These are phyloP conservation scores for Macrocentrus cingulum DNA, from an alignment of 1,140 invertebrate genomes.

Conservation along the genomic window DNA sequence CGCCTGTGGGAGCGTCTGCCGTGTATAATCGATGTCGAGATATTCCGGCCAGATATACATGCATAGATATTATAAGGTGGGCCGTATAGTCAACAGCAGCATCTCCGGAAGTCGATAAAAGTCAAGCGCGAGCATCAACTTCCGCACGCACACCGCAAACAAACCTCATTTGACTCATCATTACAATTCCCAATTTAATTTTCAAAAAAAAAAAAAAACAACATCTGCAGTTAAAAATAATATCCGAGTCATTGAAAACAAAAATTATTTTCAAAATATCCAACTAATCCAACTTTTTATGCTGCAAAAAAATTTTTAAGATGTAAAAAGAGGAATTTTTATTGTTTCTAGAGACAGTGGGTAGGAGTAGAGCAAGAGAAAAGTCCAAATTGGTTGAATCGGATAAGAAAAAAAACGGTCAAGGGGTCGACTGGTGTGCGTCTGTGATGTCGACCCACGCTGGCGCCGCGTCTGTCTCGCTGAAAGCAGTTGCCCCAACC, in stretches of 20 bases:
- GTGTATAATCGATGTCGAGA: conserved; percentile 9
- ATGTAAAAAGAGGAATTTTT: no score
- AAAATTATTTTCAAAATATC: no score
- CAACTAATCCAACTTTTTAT: no score
- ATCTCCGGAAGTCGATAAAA: conserved; percentile 10
- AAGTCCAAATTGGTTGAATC: not conserved
- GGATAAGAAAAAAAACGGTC: not conserved
- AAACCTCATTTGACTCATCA: not conserved
- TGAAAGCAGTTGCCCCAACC: conserved; percentile 25
- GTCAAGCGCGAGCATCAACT: not conserved
- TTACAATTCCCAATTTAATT: not conserved
- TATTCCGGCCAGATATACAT: not conserved
- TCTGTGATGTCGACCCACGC: conserved; percentile 46
- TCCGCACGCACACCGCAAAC: no score
- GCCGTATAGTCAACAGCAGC: not conserved
- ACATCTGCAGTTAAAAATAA: no score
- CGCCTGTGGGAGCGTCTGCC: conserved; percentile 15
- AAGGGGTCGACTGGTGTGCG: conserved; percentile 17
- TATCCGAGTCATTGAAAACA: no score
- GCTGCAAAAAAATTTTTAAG: no score
- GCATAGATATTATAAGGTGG: not conserved
- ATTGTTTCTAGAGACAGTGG: no score
- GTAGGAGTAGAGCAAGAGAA: no score
- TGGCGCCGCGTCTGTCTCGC: conserved; percentile 47
- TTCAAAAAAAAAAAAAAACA: not conserved